A percentile compares a stretch with the other conserved stretches of the same genome.
Conservation (phyloP, 2,113 vertebrate genomes). For the Oreotrochilus melanogaster region DNA sequence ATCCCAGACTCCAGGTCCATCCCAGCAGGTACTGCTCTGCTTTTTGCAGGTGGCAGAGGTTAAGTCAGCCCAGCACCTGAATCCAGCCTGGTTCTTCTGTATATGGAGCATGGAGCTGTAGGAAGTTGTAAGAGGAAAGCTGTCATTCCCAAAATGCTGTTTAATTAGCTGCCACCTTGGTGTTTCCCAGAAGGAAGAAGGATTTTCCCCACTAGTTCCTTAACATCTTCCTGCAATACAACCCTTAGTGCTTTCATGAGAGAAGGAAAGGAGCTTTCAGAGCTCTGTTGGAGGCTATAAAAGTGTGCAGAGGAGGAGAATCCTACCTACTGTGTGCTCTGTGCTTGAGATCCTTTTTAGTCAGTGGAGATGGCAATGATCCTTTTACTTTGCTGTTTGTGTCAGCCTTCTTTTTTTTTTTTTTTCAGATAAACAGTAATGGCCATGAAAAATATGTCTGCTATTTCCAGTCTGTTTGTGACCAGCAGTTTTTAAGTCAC, state of each 20-base stretch:
- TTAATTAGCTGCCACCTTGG: neutral
- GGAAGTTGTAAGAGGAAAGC: neutral
- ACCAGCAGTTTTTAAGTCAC: conserved; percentile 32
- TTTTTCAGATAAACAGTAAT: conserved; percentile 25
- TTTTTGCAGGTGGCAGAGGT: neutral
- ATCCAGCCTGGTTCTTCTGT: neutral
- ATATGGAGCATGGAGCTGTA: neutral
- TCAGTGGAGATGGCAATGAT: neutral
- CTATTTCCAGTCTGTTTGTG: conserved; percentile 26
- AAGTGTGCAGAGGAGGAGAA: neutral
- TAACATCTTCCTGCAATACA: neutral
- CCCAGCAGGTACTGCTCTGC: neutral
- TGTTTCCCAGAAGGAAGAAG: neutral
- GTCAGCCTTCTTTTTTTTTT: neutral
- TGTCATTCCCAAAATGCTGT: neutral
- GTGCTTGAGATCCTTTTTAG: neutral
- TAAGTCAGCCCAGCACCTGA: neutral
- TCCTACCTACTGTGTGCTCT: neutral
- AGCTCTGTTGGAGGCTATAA: neutral
- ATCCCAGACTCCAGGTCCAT: neutral
- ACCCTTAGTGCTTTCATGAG: neutral
- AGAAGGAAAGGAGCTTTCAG: neutral
- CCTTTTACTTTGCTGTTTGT: conserved; percentile 34
- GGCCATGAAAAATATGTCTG: conserved; percentile 4
- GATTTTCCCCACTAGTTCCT: neutral